These are phyloP conservation scores for Stictonetta naevosa DNA, from an alignment of 2,113 vertebrate species.

Conservation along the genomic window DNA sequence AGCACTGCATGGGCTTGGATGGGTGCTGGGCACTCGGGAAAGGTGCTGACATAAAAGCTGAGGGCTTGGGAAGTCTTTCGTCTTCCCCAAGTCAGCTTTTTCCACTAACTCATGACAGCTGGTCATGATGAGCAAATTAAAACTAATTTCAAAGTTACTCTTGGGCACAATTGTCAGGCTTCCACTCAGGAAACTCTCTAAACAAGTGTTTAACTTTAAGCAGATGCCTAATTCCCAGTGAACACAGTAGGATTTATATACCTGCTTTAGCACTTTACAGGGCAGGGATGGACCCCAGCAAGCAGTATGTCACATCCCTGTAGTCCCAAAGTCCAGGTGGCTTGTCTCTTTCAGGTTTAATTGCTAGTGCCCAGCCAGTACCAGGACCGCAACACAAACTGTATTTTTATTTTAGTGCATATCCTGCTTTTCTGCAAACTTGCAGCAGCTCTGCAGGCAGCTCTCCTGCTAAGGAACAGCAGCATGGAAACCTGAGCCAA, in stretches of 20 bases:
- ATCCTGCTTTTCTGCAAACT: not conserved
- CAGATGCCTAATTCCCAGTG: slow-evolving; percentile 55
- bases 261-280: slow-evolving; percentile 20
- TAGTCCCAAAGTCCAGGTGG: slow-evolving; percentile 12
- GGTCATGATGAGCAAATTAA: slow-evolving; percentile 62
- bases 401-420: not conserved
- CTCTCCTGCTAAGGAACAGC: not conserved
- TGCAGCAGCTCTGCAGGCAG: not conserved
- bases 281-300: not conserved
- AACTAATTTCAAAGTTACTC: slow-evolving; percentile 54
- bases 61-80: not conserved
- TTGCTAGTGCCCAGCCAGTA: not conserved
- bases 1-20: not conserved
- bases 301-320: not conserved
- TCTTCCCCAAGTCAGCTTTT: slow-evolving; percentile 41
- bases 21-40: not conserved
- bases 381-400: not conserved
- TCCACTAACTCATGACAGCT: slow-evolving; percentile 10
- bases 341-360: not conserved
- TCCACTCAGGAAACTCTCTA: slow-evolving; percentile 40
- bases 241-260: slow-evolving; percentile 31
- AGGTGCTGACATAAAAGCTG: not conserved
- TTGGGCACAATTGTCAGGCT: slow-evolving; percentile 45
- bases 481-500: not conserved
- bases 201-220: slow-evolving; percentile 55